Conservation (phyloP, 2,888 invertebrate genomes). For the Patella depressa region DNA sequence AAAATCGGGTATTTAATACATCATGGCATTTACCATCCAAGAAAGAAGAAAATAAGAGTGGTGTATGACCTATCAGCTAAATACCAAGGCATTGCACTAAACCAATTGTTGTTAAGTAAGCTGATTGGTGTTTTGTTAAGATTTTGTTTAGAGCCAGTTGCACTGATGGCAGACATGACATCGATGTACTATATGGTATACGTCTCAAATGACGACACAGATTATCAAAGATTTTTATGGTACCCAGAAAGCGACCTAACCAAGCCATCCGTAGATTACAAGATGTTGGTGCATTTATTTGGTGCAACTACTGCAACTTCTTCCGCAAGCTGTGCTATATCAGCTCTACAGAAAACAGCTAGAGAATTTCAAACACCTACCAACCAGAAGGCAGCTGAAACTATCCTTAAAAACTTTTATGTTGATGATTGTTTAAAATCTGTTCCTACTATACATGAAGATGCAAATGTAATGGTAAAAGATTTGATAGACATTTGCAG, state of each 20-base stretch:
- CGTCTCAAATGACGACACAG: slow-evolving; percentile 13
- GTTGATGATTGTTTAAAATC: slow-evolving; percentile 34
- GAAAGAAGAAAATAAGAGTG: too few species aligned
- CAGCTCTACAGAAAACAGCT: slow-evolving; percentile 16
- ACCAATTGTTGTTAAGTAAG: too few species aligned
- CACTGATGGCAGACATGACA: too few species aligned
- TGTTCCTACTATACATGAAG: slow-evolving; percentile 13
- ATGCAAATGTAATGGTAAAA: slow-evolving; percentile 15
- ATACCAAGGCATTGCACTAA: too few species aligned
- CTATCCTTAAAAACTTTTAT: slow-evolving; percentile 27
- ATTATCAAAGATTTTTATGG: slow-evolving; percentile 30
- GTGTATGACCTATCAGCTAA: too few species aligned
- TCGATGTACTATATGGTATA: too few species aligned
- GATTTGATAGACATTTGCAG: slow-evolving; percentile 16
- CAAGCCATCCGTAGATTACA: not conserved
- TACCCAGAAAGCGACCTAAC: slow-evolving; percentile 20
- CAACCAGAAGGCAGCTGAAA: not conserved
- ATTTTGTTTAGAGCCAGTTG: too few species aligned
- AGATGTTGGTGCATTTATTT: slow-evolving; percentile 27
- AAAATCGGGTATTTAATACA: too few species aligned
- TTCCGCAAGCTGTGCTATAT: slow-evolving; percentile 23
- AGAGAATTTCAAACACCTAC: not conserved
- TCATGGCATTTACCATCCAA: too few species aligned
- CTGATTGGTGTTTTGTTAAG: too few species aligned
- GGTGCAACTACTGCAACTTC: slow-evolving; percentile 23